Conservation (phyloP, 2,888 invertebrate genomes). For the Diarsia brunnea region DNA sequence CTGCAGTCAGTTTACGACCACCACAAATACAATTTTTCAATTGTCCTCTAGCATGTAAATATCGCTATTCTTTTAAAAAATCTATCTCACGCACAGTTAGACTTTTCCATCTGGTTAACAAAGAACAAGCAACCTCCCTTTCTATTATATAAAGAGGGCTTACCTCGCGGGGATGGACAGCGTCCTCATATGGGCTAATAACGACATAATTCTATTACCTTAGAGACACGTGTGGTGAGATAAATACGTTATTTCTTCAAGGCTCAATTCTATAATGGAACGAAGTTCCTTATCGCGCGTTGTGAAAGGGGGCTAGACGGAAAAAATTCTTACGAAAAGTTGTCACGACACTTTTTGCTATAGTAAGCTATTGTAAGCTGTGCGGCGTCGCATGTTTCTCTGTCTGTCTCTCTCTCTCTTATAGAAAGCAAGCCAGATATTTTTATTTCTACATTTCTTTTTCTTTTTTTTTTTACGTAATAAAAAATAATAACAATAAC, state of each 20-base stretch:
- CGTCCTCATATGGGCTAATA: constrained; percentile 31
- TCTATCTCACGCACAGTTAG: background rate
- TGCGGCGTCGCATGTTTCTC: no score
- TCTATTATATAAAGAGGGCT: constrained; percentile 2
- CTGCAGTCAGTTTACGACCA: no score
- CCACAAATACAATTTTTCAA: background rate
- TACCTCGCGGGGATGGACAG: background rate
- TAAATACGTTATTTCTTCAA: constrained; percentile 25
- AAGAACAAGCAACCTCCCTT: background rate
- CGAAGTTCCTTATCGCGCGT: no score
- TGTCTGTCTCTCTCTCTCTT: no score
- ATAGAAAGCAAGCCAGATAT: no score
- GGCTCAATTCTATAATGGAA: constrained; percentile 1
- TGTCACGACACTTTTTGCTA: no score
- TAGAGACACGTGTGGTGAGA: constrained; percentile 31
- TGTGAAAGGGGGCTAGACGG: no score
- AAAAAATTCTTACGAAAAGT: no score
- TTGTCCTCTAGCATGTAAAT: background rate
- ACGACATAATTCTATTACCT: constrained; percentile 35
- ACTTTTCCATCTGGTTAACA: background rate
- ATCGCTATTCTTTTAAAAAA: background rate
- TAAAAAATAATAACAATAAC: no score
- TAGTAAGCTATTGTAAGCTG: no score
- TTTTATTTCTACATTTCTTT: no score
- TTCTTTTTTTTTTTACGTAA: no score